phyloP scores from a whole-genome alignment of 2,797 vertebrate species.

The Cuniculus paca region DNA sequence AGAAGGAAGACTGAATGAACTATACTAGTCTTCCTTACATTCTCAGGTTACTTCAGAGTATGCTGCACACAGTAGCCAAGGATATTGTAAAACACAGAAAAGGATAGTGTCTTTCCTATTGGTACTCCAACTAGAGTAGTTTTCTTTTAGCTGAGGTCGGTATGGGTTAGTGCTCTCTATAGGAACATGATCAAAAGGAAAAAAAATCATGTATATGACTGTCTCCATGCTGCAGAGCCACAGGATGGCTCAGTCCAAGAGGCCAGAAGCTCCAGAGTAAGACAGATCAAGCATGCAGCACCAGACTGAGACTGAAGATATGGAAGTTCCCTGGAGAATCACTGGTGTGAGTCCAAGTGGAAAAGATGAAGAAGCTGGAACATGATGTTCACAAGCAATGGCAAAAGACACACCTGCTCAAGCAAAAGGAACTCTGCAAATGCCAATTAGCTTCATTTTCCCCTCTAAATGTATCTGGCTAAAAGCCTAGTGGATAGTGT shows the following conservation, averaged over 20 bases:
- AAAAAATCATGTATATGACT: neutral
- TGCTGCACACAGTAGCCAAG: neutral
- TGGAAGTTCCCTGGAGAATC: no score
- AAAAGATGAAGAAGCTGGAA: neutral
- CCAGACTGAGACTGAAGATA: no score
- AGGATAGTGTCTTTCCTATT: neutral
- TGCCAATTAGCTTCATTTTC: no score
- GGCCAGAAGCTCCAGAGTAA: neutral
- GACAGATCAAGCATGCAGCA: neutral
- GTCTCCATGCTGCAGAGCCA: neutral
- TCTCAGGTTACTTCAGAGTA: neutral
- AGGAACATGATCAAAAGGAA: neutral
- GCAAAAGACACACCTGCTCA: neutral
- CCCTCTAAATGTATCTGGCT: neutral
- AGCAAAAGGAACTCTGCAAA: neutral
- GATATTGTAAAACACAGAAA: neutral
- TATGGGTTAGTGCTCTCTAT: neutral
- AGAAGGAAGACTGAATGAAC: neutral
- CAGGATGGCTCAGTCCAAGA: neutral
- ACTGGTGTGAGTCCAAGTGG: no score
- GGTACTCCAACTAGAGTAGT: neutral
- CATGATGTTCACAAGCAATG: neutral
- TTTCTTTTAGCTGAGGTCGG: neutral
- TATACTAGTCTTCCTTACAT: neutral
- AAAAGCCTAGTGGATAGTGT: neutral